Percentiles rank a stretch among this genome's conserved stretches.
Evolutionary conservation across 2,113 vertebrate species (phyloP).

Genomic region (Tychaedon coryphoeus): DNA sequence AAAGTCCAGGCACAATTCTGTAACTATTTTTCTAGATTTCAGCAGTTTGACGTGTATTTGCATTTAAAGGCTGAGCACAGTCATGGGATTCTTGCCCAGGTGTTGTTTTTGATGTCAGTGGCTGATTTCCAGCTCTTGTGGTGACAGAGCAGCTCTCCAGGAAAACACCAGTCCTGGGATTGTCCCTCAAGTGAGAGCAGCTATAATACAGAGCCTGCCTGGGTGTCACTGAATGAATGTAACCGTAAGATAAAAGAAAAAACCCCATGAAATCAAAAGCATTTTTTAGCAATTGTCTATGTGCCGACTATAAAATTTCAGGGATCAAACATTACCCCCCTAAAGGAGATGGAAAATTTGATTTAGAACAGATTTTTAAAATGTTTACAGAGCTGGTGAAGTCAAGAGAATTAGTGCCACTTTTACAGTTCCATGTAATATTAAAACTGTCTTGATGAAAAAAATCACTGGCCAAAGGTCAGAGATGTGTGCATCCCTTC

Average conservation of each 20-base stretch:
- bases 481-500: background rate
- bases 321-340: background rate
- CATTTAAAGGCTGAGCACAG: background rate
- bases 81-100: background rate
- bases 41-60: background rate
- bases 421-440: background rate
- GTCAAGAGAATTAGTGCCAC: background rate
- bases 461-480: background rate
- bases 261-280: background rate
- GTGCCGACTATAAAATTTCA: background rate
- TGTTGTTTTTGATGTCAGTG: background rate
- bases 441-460: background rate
- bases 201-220: background rate
- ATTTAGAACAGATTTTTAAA: background rate
- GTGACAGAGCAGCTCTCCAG: background rate
- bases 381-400: background rate
- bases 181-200: background rate
- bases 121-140: background rate
- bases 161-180: background rate
- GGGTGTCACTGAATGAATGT: background rate
- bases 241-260: background rate
- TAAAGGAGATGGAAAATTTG: background rate
- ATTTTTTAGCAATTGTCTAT: background rate
- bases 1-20: fast-evolving
- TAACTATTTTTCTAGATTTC: background rate